Evolutionary conservation across 2,113 vertebrate species (phyloP), one percentile per base, ranked within the genome.

Genomic region (Macquaria ambigua): DNA sequence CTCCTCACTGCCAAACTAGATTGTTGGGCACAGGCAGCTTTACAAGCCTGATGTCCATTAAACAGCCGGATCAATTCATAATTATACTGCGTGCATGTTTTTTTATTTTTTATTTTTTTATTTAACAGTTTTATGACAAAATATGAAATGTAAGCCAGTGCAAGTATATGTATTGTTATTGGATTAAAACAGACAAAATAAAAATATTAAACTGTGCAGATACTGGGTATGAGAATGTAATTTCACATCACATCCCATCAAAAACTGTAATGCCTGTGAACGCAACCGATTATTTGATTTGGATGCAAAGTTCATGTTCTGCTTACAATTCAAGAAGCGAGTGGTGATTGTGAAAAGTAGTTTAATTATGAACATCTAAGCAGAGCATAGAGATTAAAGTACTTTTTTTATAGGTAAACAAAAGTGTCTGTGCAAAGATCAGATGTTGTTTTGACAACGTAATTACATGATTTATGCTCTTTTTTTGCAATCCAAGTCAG

Each of bases 391-490:
- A 67, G 80, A 88, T 74, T 34, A 87, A 86, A 87, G 66, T 62
- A 48, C 69, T 74, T 84, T 64, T 64, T 79, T 69, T 74, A 31
- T 66, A 83, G 46, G 77, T 82, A 86, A 90, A 90, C 70, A 82
- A 77, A 78, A 74, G 75, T 78, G 59, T 76, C 52, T 72, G 52
- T 70, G 79, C 48, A 93, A 84, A 87, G 84, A 86, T 92, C 82
- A 90, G 83, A 88, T 87, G 86, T 76, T 84, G 85, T 87, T 91
- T 90, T 92, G 89, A 92, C 92, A 92, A 86, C 53, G 8, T 93
- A 94, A 94, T 92, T 92, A 92, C 72, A 84, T 94, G 93, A 95
- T 94, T 95, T 93, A 95, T 95, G 87, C 80, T 52, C 74, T 85
- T 89, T 87, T 90, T 90, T 80, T 70, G 71, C 82, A 79, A 91